Evolutionary conservation across 2,888 invertebrate species (phyloP).

Genomic region (Cybosia mesomella): DNA sequence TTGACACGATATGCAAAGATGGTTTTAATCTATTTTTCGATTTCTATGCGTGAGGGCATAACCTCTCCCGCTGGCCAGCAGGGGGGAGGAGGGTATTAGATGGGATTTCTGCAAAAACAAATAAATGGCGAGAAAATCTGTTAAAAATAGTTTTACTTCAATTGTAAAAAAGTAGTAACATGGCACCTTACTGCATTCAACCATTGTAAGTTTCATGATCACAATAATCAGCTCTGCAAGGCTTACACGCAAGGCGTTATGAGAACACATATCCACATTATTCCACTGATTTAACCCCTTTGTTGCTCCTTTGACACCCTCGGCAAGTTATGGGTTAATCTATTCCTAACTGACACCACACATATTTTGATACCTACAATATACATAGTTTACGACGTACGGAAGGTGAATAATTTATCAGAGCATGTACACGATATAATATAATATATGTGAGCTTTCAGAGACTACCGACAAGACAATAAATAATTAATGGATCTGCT

Average conservation of each 20-base stretch:
- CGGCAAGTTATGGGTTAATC: conserved; percentile 21
- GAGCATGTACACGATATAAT: not conserved
- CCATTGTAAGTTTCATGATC: not conserved
- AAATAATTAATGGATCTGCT: too few species aligned
- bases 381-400: conserved; percentile 15
- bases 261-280: conserved; percentile 19
- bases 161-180: not conserved
- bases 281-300: conserved; percentile 24
- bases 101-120: too few species aligned
- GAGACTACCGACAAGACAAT: too few species aligned
- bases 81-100: too few species aligned
- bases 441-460: not conserved
- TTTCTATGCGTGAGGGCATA: too few species aligned
- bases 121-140: too few species aligned
- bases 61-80: too few species aligned
- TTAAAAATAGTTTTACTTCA: too few species aligned
- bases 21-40: too few species aligned
- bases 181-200: not conserved
- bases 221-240: not conserved
- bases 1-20: too few species aligned
- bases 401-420: conserved; percentile 18
- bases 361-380: conserved; percentile 15
- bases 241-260: conserved; percentile 15
- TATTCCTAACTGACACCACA: conserved; percentile 16
- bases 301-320: conserved; percentile 21